Evolutionary conservation across 2,888 invertebrate genomes (phyloP), one percentile per base, ranked within the genome.

Genomic region (Micoletzkya japonica): DNA sequence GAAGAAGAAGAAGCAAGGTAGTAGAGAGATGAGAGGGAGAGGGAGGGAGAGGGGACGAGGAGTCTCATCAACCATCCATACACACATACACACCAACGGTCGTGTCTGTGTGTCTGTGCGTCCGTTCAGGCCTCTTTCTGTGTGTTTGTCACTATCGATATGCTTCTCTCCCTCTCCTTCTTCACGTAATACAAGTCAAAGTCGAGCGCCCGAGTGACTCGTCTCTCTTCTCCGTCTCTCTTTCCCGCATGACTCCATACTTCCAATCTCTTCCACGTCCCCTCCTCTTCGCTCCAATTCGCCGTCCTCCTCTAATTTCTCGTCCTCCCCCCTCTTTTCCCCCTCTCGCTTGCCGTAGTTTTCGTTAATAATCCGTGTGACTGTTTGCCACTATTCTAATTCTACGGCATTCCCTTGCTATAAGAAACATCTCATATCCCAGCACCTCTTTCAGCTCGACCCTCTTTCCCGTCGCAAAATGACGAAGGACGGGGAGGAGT

Each of bases 11-110:
- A 44, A 10, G 44, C 20, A 20, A 54, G 54, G 26, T 24, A 54
- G 54, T n/a, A 54, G 54, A 24, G 54, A 54, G 54, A 24, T 17
- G 26, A 54, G 54, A 54, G 54, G 26, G 54, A 54, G 54, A 54
- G 54, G 24, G 44, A 20, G 14, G 20, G 44, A 44, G 44, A 20
- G 44, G 20, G 44, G 20, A 44, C 20, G 44, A 44, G 20, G 44
- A n/a, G n/a, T n/a, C n/a, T n/a, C n/a, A n/a, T n/a, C n/a, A n/a
- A n/a, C n/a, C n/a, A n/a, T n/a, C n/a, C n/a, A n/a, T n/a, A n/a
- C n/a, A n/a, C n/a, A n/a, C n/a, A n/a, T n/a, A n/a, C n/a, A n/a
- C n/a, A n/a, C n/a, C n/a, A n/a, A n/a, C n/a, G n/a, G n/a, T n/a
- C n/a, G n/a, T n/a, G n/a, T n/a, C n/a, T n/a, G n/a, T n/a, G n/a